A percentile compares a stretch with the other conserved stretches of the same genome.
Evolutionary conservation across 2,113 vertebrate species (phyloP).

Genomic region (Ceyx cyanopectus): DNA sequence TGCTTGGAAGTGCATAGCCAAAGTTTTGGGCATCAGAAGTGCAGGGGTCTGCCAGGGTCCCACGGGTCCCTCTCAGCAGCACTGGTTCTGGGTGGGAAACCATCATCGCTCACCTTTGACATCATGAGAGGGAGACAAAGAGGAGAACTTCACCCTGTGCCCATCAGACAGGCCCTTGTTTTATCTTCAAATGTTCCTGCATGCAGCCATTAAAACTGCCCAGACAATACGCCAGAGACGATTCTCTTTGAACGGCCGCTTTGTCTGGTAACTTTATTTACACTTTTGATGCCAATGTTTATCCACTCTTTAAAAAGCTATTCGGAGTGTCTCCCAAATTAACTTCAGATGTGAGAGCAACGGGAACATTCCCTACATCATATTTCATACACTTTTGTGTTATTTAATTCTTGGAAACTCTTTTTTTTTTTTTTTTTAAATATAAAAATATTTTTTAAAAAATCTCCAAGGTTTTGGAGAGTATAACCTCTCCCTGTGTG

Average conservation of each 20-base stretch:
- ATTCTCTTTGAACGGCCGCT: constrained; percentile 60
- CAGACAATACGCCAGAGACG: constrained; percentile 6
- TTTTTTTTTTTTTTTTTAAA: constrained; percentile 53
- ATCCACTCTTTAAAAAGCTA: constrained; percentile 70
- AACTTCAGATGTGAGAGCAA: constrained; percentile 71
- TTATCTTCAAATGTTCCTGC: constrained; percentile 38
- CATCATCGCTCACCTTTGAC: neutral
- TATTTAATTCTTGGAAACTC: constrained; percentile 73
- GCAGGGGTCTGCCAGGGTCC: neutral
- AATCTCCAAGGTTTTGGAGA: constrained; percentile 64
- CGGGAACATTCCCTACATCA: constrained; percentile 66
- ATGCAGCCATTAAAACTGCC: constrained; percentile 2
- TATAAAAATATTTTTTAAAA: constrained; percentile 68
- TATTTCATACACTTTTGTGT: constrained; percentile 64
- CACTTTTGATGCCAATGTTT: constrained; percentile 75
- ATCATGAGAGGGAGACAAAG: neutral
- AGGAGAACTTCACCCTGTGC: fast-evolving
- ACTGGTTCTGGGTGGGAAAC: fast-evolving
- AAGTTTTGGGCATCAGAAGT: fast-evolving
- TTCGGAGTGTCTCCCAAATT: constrained; percentile 69
- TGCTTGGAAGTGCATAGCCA: fast-evolving
- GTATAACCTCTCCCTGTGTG: constrained; percentile 65
- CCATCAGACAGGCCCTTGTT: neutral
- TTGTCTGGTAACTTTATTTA: constrained; percentile 74
- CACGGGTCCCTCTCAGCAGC: fast-evolving